phyloP scores from a whole-genome alignment of 64 coral and sea anemone genomes.

The Anthopleura sola region DNA sequence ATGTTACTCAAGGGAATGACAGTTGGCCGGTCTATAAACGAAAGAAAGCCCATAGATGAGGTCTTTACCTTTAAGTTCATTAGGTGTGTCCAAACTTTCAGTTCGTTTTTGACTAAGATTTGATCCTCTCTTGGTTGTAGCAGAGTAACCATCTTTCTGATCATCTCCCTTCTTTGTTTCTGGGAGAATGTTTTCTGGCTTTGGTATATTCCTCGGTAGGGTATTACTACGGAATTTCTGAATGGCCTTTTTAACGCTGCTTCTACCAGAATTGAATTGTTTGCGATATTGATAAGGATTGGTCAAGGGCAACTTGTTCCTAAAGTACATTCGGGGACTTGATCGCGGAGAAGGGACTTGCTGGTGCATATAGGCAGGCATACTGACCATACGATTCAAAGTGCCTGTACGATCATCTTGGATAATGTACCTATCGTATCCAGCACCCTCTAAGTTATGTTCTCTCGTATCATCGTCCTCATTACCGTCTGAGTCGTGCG shows the following conservation, averaged over 20 bases:
- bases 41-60: no score
- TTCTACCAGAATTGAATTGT: constrained; percentile 19
- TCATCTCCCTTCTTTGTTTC: neutral
- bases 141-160: neutral
- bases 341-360: neutral
- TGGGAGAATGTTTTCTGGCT: neutral
- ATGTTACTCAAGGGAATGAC: no score
- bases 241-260: constrained; percentile 39
- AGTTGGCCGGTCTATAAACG: no score
- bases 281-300: constrained; percentile 54
- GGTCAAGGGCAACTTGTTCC: constrained; percentile 59
- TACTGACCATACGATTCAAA: constrained; percentile 63
- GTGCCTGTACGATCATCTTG: constrained; percentile 11
- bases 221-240: constrained; percentile 40
- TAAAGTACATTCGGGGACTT: constrained; percentile 54
- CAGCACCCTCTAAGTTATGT: neutral
- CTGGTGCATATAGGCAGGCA: constrained; percentile 69
- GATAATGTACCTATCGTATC: constrained; percentile 14
- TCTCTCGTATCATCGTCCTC: neutral
- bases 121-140: neutral
- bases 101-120: neutral
- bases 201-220: neutral
- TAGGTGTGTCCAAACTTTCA: neutral
- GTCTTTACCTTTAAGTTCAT: neutral
- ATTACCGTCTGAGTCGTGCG: neutral